phyloP scores from a whole-genome alignment of 2,888 invertebrate genomes.

The Branchellion lobata region DNA sequence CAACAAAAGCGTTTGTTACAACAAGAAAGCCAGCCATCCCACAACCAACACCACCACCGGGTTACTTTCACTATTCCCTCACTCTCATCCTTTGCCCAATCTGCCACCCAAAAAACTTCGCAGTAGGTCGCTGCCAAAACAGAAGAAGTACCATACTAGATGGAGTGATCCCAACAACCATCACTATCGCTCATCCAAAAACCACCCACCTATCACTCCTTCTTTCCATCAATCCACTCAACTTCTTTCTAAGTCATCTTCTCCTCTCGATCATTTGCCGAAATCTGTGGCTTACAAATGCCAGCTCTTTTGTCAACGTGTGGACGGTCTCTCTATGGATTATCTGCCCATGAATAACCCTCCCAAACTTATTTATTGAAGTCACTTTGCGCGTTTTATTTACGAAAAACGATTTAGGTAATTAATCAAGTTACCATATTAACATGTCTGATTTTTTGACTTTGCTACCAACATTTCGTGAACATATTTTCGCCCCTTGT shows the following conservation, averaged over 20 bases:
- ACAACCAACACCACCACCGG: background rate
- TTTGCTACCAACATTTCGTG: background rate
- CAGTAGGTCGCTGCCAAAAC: conserved; percentile 2
- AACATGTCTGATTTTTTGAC: background rate
- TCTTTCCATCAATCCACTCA: background rate
- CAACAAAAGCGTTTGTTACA: background rate
- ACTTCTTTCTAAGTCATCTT: background rate
- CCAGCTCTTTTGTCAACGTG: background rate
- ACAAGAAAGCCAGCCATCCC: background rate
- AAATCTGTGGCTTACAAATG: conserved; percentile 34
- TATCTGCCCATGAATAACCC: conserved; percentile 36
- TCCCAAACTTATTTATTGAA: background rate
- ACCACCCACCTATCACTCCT: background rate
- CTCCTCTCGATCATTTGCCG: conserved; percentile 7
- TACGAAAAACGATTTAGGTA: too few species aligned
- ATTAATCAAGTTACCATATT: too few species aligned
- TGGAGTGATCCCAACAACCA: background rate
- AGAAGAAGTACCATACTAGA: background rate
- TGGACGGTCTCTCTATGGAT: conserved; percentile 14
- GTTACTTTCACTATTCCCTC: too few species aligned
- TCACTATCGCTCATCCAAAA: background rate
- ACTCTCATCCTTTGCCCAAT: background rate
- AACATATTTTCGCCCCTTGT: too few species aligned
- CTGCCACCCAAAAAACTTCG: background rate
- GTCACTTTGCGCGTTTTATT: too few species aligned